Conservation (phyloP, 35 echinoderm and acorn worm species). For the Strongylocentrotus purpuratus region DNA sequence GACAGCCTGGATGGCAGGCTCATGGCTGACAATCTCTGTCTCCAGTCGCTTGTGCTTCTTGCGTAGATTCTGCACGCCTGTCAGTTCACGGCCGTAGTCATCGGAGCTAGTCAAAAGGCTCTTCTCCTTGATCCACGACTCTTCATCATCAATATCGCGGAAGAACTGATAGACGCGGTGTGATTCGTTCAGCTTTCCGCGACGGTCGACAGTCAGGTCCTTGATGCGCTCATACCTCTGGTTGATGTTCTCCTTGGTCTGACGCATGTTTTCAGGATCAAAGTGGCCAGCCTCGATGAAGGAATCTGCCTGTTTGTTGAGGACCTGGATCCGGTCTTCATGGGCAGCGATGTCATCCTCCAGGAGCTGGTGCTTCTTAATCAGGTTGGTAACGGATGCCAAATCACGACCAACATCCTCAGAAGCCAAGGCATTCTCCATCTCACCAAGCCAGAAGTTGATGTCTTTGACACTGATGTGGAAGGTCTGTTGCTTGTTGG, state of each 20-base stretch:
- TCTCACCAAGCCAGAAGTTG: conserved; percentile 97
- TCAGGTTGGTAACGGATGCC: conserved; percentile 90
- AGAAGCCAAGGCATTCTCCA: conserved; percentile 91
- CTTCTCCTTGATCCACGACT: conserved; percentile 99
- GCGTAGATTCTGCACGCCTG: conserved; percentile 96
- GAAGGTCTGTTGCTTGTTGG: conserved; percentile 97
- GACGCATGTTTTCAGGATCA: conserved; percentile 75
- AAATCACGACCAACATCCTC: conserved; percentile 95
- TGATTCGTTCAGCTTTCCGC: conserved; percentile 89
- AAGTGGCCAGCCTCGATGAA: conserved; percentile 96
- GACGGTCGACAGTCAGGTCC: conserved; percentile 67
- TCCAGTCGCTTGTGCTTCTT: conserved; percentile 99
- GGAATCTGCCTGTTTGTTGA: conserved; percentile 92
- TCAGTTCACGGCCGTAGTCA: conserved; percentile 98
- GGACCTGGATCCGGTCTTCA: conserved; percentile 89
- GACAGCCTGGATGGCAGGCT: conserved; percentile 83
- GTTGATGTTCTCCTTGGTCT: conserved; percentile 90
- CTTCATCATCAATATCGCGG: conserved; percentile 94
- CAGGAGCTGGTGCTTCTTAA: conserved; percentile 92
- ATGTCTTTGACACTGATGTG: conserved; percentile 99
- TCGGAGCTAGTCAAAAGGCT: conserved; percentile 96
- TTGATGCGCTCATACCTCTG: conserved; percentile 81
- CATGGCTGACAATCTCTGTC: conserved; percentile 91
- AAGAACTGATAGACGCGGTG: conserved; percentile 91
- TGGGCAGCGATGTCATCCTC: conserved; percentile 97